Conservation (phyloP, 2,888 invertebrate species). For the Apamea epomidion region DNA sequence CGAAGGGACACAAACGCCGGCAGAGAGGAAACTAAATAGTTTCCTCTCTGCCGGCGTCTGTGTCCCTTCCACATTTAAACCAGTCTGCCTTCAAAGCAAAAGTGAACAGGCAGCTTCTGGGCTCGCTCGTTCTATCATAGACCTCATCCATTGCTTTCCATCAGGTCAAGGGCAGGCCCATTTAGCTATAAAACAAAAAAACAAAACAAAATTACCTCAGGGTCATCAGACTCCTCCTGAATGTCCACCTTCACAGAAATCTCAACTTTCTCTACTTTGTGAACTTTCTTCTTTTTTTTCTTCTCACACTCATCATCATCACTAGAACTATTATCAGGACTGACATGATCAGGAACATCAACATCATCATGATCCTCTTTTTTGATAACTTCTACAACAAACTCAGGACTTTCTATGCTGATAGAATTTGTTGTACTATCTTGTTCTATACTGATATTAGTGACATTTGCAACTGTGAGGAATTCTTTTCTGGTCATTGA, state of each 20-base stretch:
- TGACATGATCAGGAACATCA: conserved; percentile 32
- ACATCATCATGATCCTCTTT: conserved; percentile 72
- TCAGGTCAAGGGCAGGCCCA: background rate
- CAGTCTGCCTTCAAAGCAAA: background rate
- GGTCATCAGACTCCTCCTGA: conserved; percentile 19
- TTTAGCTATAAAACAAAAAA: background rate
- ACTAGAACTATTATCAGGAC: conserved; percentile 65
- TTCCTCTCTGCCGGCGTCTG: no score
- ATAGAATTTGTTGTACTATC: conserved; percentile 50
- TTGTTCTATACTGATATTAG: conserved; percentile 41
- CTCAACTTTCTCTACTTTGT: conserved; percentile 61
- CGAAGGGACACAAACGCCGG: no score
- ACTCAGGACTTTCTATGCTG: conserved; percentile 37
- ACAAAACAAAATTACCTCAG: conserved; percentile 27
- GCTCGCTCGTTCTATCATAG: background rate
- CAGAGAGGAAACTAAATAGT: no score
- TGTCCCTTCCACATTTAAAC: no score
- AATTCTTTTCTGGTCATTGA: conserved; percentile 71
- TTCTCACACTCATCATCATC: conserved; percentile 81
- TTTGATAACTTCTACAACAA: conserved; percentile 70
- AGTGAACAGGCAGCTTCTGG: background rate
- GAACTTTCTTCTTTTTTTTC: conserved; percentile 70
- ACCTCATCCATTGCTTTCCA: background rate
- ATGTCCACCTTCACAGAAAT: conserved; percentile 35
- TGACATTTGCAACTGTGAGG: conserved; percentile 69